These are phyloP conservation scores for Ispidina lecontei DNA, from an alignment of 2,797 vertebrate genomes.

Conservation along the genomic window DNA sequence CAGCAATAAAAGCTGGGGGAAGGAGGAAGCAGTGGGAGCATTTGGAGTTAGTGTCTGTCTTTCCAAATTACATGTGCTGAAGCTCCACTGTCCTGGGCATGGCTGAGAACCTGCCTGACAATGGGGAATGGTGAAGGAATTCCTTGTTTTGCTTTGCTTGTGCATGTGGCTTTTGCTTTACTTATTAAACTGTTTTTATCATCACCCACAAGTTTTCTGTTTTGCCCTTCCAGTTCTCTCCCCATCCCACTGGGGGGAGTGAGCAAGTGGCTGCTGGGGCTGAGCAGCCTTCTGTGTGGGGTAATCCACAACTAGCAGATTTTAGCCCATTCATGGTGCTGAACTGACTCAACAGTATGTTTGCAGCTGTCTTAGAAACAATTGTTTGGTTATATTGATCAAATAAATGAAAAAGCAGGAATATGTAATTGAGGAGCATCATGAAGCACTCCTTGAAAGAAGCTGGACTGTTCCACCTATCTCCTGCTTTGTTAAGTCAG, in stretches of 20 bases:
- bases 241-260: accelerated
- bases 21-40: background rate
- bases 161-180: background rate
- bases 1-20: background rate
- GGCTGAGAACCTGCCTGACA: background rate
- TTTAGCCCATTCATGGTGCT: background rate
- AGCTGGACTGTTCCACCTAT: background rate
- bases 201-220: background rate
- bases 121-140: background rate
- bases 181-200: background rate
- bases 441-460: background rate
- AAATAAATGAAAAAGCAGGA: background rate
- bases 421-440: background rate
- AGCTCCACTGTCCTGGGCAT: background rate
- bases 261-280: background rate
- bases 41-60: background rate
- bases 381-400: background rate
- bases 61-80: background rate
- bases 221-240: background rate
- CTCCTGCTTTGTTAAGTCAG: background rate
- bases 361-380: background rate
- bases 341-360: background rate
- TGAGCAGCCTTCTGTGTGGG: background rate
- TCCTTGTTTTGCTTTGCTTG: background rate
- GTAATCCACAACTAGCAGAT: background rate